These are phyloP conservation scores for Grapholita molesta DNA, from an alignment of 1,140 invertebrate species.

Conservation along the genomic window DNA sequence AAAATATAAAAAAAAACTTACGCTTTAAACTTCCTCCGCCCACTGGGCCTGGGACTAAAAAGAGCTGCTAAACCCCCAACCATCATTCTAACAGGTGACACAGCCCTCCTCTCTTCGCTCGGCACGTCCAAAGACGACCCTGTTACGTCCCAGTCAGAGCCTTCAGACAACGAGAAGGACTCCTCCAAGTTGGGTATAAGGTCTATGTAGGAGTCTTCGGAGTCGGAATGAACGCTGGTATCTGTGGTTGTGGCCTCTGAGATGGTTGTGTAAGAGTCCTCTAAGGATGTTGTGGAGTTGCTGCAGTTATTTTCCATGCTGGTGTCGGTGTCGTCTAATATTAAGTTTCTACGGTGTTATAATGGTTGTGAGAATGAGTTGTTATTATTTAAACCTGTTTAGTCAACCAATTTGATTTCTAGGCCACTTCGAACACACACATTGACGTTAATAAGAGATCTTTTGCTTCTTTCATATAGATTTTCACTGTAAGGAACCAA, in stretches of 20 bases:
- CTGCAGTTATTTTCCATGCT: neutral
- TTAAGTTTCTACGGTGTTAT: neutral
- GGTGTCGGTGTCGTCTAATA: neutral
- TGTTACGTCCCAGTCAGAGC: slow-evolving; percentile 48
- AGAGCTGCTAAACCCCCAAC: neutral
- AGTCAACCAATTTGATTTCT: too few species aligned
- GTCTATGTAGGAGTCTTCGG: neutral
- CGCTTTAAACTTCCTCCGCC: neutral
- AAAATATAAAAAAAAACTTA: slow-evolving; percentile 16
- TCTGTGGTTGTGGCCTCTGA: slow-evolving; percentile 51
- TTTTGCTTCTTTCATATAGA: too few species aligned
- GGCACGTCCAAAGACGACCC: slow-evolving; percentile 28
- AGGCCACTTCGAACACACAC: too few species aligned
- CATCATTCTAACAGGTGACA: neutral
- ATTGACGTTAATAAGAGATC: too few species aligned
- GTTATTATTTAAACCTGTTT: too few species aligned
- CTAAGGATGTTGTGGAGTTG: neutral
- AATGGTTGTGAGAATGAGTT: neutral
- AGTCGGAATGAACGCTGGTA: slow-evolving; percentile 35
- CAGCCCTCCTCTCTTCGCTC: neutral
- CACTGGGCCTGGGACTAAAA: neutral
- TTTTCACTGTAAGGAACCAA: too few species aligned
- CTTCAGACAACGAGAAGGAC: slow-evolving; percentile 20
- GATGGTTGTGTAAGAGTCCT: slow-evolving; percentile 42
- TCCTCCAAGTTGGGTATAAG: neutral